Base-by-base conservation (phyloP, 2,113 vertebrate genomes). In the Stigmatopora nigra region DNA sequence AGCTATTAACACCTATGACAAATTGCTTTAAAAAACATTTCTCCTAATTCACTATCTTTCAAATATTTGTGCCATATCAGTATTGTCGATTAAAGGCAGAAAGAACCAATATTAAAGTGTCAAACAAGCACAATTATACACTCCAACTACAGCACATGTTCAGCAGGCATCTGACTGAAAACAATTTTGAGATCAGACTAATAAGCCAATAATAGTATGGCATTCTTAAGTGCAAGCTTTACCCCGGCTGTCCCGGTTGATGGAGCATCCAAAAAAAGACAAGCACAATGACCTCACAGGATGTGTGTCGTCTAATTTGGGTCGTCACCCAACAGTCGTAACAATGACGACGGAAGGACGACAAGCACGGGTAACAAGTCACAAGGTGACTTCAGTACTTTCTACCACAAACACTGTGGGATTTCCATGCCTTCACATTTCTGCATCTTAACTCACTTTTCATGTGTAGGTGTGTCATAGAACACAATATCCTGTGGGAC, bases 191-290 rank as follows among this genome's bases (percentile, higher is more conserved):
- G 36, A 14, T 63, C 47, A 19, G 70, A 69, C 70, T 57, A 56
- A 16, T 16, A 46, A 52, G 59, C 65, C 49, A 65, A 56, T 55
- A 66, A 61, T 41, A 41, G 1, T 41, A 2, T 48, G 36, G 69
- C 68, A 77, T 52, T 56, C 65, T 72, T 45, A 64, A 70, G 68
- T 58, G 66, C 64, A 63, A 31, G 66, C 51, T 63, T 11, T 58
- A 65, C 45, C 20, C 70, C 84, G 86, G 82, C 84, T 87, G 84
- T 80, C 79, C 69, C 57, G 64, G 59, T 47, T 64, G 52, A 68
- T 36, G 48, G 71, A 68, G 70, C 25, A 72, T 71, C 59, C 13
- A 31, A 65, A 68, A n/a, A 65, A 73, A 56, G 68, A 62, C 38
- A 47, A 73, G 52, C 67, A 72, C 13, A 57, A 44, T 78, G 68